Evolutionary conservation across 2,797 vertebrate genomes (phyloP).

Genomic region (Enteromius anoplus): DNA sequence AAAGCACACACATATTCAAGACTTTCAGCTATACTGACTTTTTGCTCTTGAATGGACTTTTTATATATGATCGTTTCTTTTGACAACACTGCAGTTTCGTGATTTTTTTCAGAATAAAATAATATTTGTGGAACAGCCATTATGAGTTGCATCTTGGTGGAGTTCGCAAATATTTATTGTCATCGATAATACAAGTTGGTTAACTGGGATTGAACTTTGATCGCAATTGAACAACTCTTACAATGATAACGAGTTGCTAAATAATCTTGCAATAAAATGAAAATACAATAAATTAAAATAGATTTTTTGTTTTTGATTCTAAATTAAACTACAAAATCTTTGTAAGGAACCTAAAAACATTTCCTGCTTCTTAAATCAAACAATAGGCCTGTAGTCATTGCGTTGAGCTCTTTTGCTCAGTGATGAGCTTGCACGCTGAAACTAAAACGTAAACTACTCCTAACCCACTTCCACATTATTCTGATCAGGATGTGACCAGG

Average conservation of each 20-base stretch:
- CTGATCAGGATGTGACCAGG: conserved; percentile 71
- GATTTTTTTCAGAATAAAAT: background rate
- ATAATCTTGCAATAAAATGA: background rate
- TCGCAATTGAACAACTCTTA: conserved; percentile 12
- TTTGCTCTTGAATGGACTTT: background rate
- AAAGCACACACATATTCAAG: conserved; percentile 53
- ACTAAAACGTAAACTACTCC: conserved; percentile 1
- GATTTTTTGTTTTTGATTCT: background rate
- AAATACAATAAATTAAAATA: background rate
- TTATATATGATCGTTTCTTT: background rate
- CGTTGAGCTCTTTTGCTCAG: background rate
- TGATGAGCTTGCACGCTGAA: background rate
- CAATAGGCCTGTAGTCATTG: background rate
- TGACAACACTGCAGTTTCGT: background rate
- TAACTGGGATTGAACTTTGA: conserved; percentile 20
- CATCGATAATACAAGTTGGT: background rate
- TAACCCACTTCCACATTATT: background rate
- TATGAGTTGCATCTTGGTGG: background rate
- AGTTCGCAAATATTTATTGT: conserved; percentile 2
- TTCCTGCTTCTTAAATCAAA: background rate
- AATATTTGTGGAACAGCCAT: background rate
- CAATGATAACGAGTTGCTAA: conserved; percentile 20
- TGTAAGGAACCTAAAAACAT: background rate
- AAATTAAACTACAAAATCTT: background rate
- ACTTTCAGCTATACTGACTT: background rate